These are phyloP conservation scores for Neotoxoptera formosana DNA, from an alignment of 1,140 invertebrate genomes.

Conservation along the genomic window DNA sequence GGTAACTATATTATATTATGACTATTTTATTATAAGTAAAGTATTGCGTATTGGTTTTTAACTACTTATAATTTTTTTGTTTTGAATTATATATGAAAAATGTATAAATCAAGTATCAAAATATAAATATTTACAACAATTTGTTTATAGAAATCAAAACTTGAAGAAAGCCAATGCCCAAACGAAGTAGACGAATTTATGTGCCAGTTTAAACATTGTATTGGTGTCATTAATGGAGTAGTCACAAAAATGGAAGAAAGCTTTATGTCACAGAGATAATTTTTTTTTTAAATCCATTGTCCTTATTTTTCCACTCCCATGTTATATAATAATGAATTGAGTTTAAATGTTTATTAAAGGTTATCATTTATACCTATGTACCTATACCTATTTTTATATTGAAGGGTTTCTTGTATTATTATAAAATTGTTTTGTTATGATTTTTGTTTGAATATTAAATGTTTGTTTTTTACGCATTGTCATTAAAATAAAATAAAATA, in stretches of 20 bases:
- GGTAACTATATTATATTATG: conserved; percentile 21
- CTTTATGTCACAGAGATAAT: conserved; percentile 52
- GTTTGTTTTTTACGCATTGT: not conserved
- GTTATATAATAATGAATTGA: not conserved
- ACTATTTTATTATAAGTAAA: not conserved
- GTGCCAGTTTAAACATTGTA: conserved; percentile 54
- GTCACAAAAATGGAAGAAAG: conserved; percentile 55
- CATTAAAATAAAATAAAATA: conserved; percentile 1
- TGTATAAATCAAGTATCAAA: not conserved
- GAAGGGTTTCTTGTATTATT: conserved; percentile 16
- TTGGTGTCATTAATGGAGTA: conserved; percentile 53
- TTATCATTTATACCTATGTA: not conserved
- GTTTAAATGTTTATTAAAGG: not conserved
- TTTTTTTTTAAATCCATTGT: not conserved
- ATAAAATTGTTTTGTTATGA: conserved; percentile 20
- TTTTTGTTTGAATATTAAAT: conserved; percentile 24
- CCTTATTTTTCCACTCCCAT: not conserved
- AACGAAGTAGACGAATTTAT: conserved; percentile 46
- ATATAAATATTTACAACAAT: not conserved
- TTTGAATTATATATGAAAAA: not conserved
- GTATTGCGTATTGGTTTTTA: not conserved
- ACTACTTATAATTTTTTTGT: not conserved
- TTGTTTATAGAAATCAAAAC: conserved; percentile 47
- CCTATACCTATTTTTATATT: conserved; percentile 12
- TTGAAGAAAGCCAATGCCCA: not conserved